Evolutionary conservation across 2,888 invertebrate species (phyloP).

Genomic region (Julus scandinavius): DNA sequence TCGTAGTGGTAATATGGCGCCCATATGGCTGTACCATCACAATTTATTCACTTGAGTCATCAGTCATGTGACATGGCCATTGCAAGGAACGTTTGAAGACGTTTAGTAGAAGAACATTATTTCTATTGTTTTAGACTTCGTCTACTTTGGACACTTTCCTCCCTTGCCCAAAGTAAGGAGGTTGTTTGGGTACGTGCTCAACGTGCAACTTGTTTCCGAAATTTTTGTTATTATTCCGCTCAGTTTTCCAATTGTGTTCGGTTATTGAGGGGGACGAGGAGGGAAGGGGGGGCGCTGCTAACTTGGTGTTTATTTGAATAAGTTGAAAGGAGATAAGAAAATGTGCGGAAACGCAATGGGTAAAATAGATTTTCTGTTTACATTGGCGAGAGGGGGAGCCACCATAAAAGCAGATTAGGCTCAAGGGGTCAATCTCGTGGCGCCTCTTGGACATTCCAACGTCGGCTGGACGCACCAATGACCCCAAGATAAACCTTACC

Average conservation of each 20-base stretch:
- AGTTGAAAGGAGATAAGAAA: background rate
- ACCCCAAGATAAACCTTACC: background rate
- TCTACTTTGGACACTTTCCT: background rate
- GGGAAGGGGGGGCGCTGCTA: background rate
- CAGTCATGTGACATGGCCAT: too few species aligned
- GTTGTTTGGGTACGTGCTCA: background rate
- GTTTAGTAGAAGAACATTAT: too few species aligned
- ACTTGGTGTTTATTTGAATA: background rate
- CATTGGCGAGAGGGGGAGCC: constrained; percentile 18
- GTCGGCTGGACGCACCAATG: background rate
- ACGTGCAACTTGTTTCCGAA: background rate
- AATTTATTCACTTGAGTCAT: too few species aligned
- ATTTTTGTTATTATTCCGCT: background rate
- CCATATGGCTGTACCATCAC: too few species aligned
- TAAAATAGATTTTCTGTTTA: background rate
- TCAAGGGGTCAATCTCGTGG: constrained; percentile 18
- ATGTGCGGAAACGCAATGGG: background rate
- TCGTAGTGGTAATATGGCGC: too few species aligned
- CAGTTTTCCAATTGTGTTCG: background rate
- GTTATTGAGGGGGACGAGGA: background rate
- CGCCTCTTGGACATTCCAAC: constrained; percentile 10
- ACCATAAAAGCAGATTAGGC: constrained; percentile 18
- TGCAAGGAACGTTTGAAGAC: too few species aligned
- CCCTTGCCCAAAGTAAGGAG: background rate
- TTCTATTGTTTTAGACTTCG: too few species aligned